Conservation (phyloP, 2,888 invertebrate species). For the Microctonus brassicae region DNA sequence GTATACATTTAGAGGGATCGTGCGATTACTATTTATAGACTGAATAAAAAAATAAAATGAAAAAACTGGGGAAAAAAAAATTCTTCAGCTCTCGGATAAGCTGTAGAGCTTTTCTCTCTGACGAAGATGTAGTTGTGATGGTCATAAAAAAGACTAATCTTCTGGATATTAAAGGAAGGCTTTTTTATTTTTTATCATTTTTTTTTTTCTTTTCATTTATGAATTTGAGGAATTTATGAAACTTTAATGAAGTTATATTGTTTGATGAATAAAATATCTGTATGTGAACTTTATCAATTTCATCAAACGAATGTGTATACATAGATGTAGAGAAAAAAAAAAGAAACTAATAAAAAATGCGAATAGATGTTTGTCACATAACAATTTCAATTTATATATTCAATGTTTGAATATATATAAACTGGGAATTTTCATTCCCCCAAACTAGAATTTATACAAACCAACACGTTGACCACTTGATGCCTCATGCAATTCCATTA, state of each 20-base stretch:
- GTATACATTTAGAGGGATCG: neutral
- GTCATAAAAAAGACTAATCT: conserved; percentile 9
- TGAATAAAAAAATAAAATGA: neutral
- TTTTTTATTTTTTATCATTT: neutral
- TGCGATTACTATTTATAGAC: neutral
- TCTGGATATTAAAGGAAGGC: neutral
- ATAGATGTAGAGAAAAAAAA: no score
- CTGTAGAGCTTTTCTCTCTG: conserved; percentile 6
- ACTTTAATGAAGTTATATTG: no score
- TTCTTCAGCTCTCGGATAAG: conserved; percentile 7
- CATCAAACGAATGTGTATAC: no score
- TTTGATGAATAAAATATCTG: no score
- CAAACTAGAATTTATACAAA: conserved; percentile 4
- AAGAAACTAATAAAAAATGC: neutral
- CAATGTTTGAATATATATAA: neutral
- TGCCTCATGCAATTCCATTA: neutral
- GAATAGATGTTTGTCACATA: neutral
- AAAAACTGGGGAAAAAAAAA: neutral
- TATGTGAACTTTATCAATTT: no score
- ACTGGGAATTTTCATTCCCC: no score
- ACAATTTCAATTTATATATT: neutral
- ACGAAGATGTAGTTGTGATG: conserved; percentile 16
- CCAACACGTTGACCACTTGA: conserved; percentile 12
- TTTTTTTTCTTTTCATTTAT: neutral
- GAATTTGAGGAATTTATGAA: no score